Evolutionary conservation across 2,797 vertebrate species (phyloP).

Genomic region (Lithobates sylvaticus): DNA sequence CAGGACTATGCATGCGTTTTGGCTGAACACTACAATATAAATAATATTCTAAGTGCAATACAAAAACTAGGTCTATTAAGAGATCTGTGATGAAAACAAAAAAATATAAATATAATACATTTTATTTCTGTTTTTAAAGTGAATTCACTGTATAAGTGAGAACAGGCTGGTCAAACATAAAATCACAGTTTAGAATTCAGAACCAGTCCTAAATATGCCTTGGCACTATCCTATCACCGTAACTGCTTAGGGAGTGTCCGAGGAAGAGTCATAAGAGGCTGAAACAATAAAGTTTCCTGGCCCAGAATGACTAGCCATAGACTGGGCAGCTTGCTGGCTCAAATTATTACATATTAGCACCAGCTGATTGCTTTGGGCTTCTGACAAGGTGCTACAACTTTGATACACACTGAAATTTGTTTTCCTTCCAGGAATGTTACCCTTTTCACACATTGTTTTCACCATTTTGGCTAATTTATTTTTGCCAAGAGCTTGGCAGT

Average conservation of each 20-base stretch:
- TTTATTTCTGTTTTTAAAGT: conserved; percentile 77
- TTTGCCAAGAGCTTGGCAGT: conserved; percentile 85
- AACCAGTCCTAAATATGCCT: conserved; percentile 58
- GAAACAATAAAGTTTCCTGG: conserved; percentile 82
- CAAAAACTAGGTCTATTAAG: conserved; percentile 80
- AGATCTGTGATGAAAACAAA: conserved; percentile 77
- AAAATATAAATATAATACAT: conserved; percentile 72
- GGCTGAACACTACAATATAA: conserved; percentile 73
- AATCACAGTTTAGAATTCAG: conserved; percentile 67
- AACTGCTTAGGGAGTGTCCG: conserved; percentile 76
- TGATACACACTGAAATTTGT: conserved; percentile 87
- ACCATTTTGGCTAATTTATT: conserved; percentile 89
- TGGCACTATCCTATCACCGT: conserved; percentile 45
- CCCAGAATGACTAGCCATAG: conserved; percentile 76
- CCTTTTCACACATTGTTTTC: conserved; percentile 87
- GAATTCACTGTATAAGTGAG: conserved; percentile 69
- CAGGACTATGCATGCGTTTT: conserved; percentile 71
- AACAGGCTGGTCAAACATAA: conserved; percentile 60
- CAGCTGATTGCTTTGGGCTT: conserved; percentile 86
- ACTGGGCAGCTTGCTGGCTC: conserved; percentile 84
- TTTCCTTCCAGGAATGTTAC: conserved; percentile 84
- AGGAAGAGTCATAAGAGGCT: conserved; percentile 84
- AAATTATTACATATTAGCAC: conserved; percentile 85
- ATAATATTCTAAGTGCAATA: conserved; percentile 77
- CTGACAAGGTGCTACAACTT: conserved; percentile 84